phyloP scores from a whole-genome alignment of 2,113 vertebrate genomes.

The Myotis yumanensis region DNA sequence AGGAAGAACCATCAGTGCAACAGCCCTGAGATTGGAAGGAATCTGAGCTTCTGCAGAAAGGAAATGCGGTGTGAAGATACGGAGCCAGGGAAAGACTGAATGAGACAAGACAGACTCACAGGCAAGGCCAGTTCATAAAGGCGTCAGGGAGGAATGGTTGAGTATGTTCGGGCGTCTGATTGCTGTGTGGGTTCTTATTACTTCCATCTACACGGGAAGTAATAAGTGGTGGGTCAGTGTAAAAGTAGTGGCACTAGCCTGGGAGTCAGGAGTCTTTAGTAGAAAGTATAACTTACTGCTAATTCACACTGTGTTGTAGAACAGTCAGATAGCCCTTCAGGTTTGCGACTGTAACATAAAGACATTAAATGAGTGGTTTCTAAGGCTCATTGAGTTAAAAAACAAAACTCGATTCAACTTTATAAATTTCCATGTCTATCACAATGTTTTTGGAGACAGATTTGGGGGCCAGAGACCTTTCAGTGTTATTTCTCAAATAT shows the following conservation, averaged over 20 bases:
- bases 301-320: too few relatives aligned
- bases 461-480: neutral
- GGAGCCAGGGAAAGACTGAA: neutral
- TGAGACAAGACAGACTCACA: rapidly evolving
- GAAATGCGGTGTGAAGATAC: neutral
- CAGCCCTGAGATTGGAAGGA: neutral
- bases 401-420: neutral
- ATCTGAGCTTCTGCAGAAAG: neutral
- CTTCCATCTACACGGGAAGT: neutral
- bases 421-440: neutral
- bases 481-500: neutral
- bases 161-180: neutral
- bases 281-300: neutral
- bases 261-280: too few relatives aligned
- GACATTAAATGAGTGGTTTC: neutral
- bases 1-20: neutral
- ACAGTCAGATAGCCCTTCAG: neutral
- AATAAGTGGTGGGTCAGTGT: rapidly evolving
- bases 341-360: neutral
- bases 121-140: rapidly evolving
- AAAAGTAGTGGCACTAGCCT: neutral
- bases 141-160: rapidly evolving
- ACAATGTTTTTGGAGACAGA: neutral
- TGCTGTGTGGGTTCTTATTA: rapidly evolving
- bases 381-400: neutral